Base-by-base conservation (phyloP, 2,888 invertebrate genomes). In the Tinea semifulvella region DNA sequence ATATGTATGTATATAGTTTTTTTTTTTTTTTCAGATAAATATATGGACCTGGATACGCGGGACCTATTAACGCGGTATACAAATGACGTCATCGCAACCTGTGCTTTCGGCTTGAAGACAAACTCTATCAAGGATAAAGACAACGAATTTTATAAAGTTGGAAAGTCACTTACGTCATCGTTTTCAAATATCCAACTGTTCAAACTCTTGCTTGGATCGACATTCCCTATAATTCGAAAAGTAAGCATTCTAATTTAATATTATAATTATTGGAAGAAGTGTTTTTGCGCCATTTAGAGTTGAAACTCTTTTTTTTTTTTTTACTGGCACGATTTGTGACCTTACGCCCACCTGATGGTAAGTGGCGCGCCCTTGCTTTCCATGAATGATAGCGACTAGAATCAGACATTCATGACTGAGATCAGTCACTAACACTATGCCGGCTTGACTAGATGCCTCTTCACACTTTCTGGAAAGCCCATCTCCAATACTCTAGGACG, bases 41-140 rank as follows among this genome's bases (percentile, higher is more conserved):
- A 19, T 31, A 18, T 31, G 31, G 43, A 43, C 20, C 5, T 43
- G 13, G 73, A 84, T 20, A 60, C 75, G 1, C 76, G 76, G 14
- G 82, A 84, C 44, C 46, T 76, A 2, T 73, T 79, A 43, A 75
- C 80, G 1, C 71, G 84, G 1, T 85, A 82, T 50, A 75, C 84
- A 0, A 86, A 76, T 53, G 86, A 87, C 55, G 84, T 85, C 11
- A 86, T 86, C 13, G 85, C 85, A 0, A 82, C 82, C 0, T 67
- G 77, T 2, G 84, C 82, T 0, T 85, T 86, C 49, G 86, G 86
- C 0, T 64, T 85, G 1, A 63, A 74, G 48, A 73, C 84, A 1
- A 75, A 87, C 56, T 86, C 86, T 0, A 47, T 85, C 19, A 65
- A 69, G 36, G 68, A 85, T 17, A 68, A 61, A 14, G 57, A 81